These are phyloP conservation scores for Mungos mungo DNA, from an alignment of 2,113 vertebrate species.

Conservation along the genomic window DNA sequence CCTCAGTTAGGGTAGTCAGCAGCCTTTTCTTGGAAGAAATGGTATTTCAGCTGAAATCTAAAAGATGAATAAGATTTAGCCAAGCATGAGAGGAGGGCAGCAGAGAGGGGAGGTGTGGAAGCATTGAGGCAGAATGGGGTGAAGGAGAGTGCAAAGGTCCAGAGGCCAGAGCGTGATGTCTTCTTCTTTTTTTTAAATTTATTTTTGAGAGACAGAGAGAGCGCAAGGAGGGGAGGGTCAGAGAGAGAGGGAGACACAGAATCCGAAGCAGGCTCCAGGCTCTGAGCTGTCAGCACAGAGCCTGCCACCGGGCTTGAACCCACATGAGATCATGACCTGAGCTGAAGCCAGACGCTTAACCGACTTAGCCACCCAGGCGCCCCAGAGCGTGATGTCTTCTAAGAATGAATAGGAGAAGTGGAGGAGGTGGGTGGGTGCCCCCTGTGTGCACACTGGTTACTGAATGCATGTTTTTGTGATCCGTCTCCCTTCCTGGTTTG, in stretches of 20 bases:
- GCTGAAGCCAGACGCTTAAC: too few species aligned
- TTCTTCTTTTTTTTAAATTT: neutral
- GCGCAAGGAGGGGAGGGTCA: too few species aligned
- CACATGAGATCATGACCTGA: too few species aligned
- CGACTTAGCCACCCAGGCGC: too few species aligned
- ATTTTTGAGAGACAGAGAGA: too few species aligned
- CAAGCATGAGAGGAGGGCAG: neutral
- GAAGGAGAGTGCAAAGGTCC: neutral
- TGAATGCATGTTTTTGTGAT: neutral
- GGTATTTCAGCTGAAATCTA: slow-evolving; percentile 54
- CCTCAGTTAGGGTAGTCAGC: slow-evolving; percentile 63
- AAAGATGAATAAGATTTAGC: slow-evolving; percentile 28
- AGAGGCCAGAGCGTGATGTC: neutral
- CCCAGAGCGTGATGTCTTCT: neutral
- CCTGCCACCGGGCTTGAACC: too few species aligned
- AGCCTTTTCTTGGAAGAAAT: slow-evolving; percentile 52
- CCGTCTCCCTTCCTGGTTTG: neutral
- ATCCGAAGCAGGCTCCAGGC: too few species aligned
- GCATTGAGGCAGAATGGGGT: neutral
- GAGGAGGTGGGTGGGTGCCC: neutral
- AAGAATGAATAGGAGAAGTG: neutral
- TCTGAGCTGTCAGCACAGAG: too few species aligned
- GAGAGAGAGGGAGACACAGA: too few species aligned
- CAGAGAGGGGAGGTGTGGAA: neutral
- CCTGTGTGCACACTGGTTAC: fast-evolving